These are phyloP conservation scores for Diplazon laetatorius DNA, from an alignment of 2,888 invertebrate genomes.

Conservation along the genomic window DNA sequence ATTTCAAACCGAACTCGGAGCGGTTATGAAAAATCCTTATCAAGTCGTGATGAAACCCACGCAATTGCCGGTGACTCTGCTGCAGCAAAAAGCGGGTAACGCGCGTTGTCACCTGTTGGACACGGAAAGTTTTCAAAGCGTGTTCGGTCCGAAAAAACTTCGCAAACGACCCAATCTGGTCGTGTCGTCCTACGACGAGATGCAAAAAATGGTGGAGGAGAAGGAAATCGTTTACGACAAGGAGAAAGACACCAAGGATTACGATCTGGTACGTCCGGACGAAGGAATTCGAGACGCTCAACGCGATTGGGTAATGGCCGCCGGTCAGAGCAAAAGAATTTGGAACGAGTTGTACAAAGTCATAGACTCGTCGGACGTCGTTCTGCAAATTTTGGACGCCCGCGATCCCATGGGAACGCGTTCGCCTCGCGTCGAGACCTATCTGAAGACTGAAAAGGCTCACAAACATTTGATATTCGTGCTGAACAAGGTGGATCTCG, in stretches of 20 bases:
- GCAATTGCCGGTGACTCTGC: constrained; percentile 94
- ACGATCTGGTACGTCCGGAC: constrained; percentile 92
- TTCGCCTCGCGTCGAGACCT: constrained; percentile 94
- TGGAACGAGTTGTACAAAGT: constrained; percentile 99
- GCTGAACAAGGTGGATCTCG: constrained; percentile 97
- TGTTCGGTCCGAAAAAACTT: constrained; percentile 97
- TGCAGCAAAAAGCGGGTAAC: constrained; percentile 96
- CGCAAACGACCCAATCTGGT: constrained; percentile 94
- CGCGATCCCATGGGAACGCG: constrained; percentile 98
- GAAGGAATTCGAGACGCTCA: constrained; percentile 91
- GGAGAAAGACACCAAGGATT: constrained; percentile 88
- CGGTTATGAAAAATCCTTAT: constrained; percentile 97
- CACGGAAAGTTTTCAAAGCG: constrained; percentile 96
- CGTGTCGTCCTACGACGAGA: constrained; percentile 90
- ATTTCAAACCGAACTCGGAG: constrained; percentile 97
- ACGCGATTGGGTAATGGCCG: constrained; percentile 96
- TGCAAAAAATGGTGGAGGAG: constrained; percentile 89
- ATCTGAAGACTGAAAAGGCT: constrained; percentile 95
- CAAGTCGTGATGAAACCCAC: constrained; percentile 99
- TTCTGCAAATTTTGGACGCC: constrained; percentile 98
- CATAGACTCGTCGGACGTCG: constrained; percentile 98
- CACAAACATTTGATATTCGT: constrained; percentile 99
- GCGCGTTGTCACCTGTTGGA: constrained; percentile 97
- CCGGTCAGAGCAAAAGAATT: constrained; percentile 97
- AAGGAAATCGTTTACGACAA: constrained; percentile 90